phyloP scores from a whole-genome alignment of 1,140 invertebrate species.

The Lasaia peninsularis region DNA sequence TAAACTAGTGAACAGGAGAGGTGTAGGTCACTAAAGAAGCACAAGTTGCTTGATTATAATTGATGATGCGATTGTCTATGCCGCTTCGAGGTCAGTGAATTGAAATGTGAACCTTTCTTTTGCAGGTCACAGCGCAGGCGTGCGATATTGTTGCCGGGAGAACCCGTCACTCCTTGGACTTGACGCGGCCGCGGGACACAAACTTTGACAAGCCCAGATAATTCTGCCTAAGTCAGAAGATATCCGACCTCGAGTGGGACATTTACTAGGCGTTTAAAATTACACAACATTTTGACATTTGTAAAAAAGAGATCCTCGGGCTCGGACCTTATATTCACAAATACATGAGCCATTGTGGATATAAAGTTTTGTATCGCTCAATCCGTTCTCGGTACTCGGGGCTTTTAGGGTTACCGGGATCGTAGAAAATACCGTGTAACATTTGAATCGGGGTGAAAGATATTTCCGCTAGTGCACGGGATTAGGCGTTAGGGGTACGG shows the following conservation, averaged over 20 bases:
- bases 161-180: background rate
- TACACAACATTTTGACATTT: background rate
- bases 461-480: constrained; percentile 7
- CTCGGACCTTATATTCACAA: no score
- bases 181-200: background rate
- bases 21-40: constrained; percentile 33
- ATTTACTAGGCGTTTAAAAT: no score
- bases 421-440: no score
- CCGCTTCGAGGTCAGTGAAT: constrained; percentile 52
- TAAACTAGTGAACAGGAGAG: constrained; percentile 30
- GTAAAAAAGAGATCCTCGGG: no score
- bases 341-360: no score
- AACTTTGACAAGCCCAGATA: no score
- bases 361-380: no score
- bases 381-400: no score
- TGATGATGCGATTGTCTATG: constrained; percentile 70
- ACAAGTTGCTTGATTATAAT: constrained; percentile 69
- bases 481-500: constrained; percentile 5
- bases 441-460: no score
- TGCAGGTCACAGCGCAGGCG: constrained; percentile 46
- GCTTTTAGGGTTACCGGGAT: no score
- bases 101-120: constrained; percentile 52
- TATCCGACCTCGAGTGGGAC: no score
- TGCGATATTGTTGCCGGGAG: constrained; percentile 9
- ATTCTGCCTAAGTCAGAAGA: no score